Evolutionary conservation across 2,797 vertebrate species (phyloP), one percentile per base, ranked within the genome.

Genomic region (Chrysolophus pictus): DNA sequence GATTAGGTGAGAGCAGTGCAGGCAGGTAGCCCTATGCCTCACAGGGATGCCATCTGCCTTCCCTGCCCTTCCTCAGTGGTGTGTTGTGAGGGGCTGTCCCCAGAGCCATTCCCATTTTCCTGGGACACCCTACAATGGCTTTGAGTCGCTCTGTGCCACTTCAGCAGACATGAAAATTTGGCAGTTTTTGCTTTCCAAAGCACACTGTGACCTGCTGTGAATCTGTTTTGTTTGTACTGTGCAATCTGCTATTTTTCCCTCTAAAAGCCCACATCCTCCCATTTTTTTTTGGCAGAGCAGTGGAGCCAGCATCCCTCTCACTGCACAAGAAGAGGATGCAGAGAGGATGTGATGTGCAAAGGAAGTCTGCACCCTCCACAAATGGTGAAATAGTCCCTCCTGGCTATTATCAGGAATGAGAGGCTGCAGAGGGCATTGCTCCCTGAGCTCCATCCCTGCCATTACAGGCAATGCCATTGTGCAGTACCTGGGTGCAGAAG

Each of bases 261-360:
- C 22, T 35, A 88, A 90, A 81, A 88, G 80, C n/a, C 41, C 78
- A 87, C 11, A 91, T 95, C 91, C 84, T 96, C 86, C 71, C 80
- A 51, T 82, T 93, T 92, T 75, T 4, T 51, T 49, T 42, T 42
- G 47, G 0, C 47, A 47, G 47, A 64, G 4, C 31, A 3, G 56
- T 76, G 70, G 41, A 9, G n/a, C 49, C 33, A 21, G 1, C 17
- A 46, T 14, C 41, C 6, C 7, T 41, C 9, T 33, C 7, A 0
- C 59, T 33, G 42, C 42, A 53, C 1, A 1, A 75, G 56, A 26
- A 62, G 53, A 71, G n/a, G 37, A 7, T 49, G 77, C 73, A 44
- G 26, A 41, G 44, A 64, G 29, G 42, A 7, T 51, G 70, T 56
- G 29, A 16, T 16, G 0, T 13, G 51, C 49, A 51, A 14, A 51